Conservation (phyloP, 2,888 invertebrate species). For the Trachelus iudaicus region DNA sequence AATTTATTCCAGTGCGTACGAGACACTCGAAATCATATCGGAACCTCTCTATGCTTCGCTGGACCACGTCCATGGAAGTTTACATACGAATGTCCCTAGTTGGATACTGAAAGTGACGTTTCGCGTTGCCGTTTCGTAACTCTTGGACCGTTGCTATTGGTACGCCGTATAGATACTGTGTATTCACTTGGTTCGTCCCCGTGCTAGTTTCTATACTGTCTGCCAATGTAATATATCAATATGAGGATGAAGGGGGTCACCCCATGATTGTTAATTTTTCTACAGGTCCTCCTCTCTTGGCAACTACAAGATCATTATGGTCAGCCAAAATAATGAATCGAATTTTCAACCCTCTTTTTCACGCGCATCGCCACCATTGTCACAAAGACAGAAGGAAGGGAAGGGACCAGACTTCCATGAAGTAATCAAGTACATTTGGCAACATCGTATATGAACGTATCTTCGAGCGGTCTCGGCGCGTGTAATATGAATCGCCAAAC, state of each 20-base stretch:
- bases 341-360: neutral
- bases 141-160: neutral
- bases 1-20: constrained; percentile 35
- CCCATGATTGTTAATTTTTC: neutral
- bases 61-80: constrained; percentile 38
- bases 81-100: constrained; percentile 56
- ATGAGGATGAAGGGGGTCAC: neutral
- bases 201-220: neutral
- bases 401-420: neutral
- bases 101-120: neutral
- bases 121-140: neutral
- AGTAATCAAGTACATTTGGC: too few species aligned
- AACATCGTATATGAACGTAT: too few species aligned
- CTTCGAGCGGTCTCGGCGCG: too few species aligned
- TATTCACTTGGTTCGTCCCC: neutral
- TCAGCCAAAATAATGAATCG: constrained; percentile 5
- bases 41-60: neutral
- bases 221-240: neutral
- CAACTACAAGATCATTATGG: constrained; percentile 3
- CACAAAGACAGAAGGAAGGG: neutral
- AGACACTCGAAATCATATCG: constrained; percentile 43
- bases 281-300: neutral
- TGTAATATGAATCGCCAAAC: too few species aligned
- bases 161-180: neutral
- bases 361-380: neutral